Conservation (phyloP, 2,113 vertebrate species). For the Rafetus swinhoei region DNA sequence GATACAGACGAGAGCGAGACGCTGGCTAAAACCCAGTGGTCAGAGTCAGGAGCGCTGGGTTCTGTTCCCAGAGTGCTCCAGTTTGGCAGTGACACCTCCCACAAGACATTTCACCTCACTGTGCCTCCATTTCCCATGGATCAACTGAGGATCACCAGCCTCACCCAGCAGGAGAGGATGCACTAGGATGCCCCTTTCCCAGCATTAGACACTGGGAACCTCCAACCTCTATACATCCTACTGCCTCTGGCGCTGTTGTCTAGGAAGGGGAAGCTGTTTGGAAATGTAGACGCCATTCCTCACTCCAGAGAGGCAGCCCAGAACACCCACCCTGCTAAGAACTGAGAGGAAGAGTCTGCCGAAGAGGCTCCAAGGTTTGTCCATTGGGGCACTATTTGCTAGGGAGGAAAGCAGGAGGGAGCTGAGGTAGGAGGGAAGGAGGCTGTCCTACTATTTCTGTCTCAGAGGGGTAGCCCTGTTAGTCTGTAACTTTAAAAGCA, state of each 20-base stretch:
- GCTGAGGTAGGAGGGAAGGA: no score
- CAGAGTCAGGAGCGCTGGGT: neutral
- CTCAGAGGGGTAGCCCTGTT: no score
- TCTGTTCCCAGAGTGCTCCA: neutral
- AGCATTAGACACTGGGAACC: neutral
- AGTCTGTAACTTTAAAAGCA: no score
- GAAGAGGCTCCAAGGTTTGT: no score
- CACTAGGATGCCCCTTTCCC: no score
- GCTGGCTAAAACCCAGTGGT: neutral
- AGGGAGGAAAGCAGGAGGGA: no score
- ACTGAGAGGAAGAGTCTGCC: no score
- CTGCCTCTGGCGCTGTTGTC: neutral
- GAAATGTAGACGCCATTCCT: neutral
- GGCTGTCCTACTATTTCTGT: no score
- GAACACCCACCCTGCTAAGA: no score
- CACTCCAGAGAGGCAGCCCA: neutral
- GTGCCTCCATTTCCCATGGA: neutral
- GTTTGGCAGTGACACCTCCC: fast-evolving
- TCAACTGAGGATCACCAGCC: neutral
- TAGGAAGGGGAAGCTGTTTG: neutral
- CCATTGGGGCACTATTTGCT: no score
- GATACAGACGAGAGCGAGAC: neutral
- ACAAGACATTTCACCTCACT: neutral
- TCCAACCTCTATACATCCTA: neutral
- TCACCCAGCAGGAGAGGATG: neutral